These are phyloP conservation scores for Apamea monoglypha DNA, from an alignment of 2,888 invertebrate genomes.

Conservation along the genomic window DNA sequence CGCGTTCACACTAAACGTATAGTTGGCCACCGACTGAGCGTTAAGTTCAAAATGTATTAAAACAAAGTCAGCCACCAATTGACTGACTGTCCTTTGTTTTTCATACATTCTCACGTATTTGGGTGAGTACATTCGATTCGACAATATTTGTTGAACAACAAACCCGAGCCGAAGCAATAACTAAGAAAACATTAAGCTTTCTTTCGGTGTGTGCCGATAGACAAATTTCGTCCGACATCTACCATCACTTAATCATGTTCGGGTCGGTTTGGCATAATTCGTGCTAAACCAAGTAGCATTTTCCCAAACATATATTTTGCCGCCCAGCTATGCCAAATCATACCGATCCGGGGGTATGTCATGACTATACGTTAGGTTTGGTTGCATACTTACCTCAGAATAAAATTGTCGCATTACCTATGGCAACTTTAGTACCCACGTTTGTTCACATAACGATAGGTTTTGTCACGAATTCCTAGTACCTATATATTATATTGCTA, in stretches of 20 bases:
- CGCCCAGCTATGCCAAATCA: no score
- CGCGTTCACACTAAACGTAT: not conserved
- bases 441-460: conserved; percentile 31
- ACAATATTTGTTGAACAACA: no score
- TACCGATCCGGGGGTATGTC: no score
- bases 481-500: conserved; percentile 27
- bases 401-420: conserved; percentile 12
- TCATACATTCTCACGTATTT: not conserved
- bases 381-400: not conserved
- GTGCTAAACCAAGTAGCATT: not conserved
- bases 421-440: conserved; percentile 12
- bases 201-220: not conserved
- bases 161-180: not conserved
- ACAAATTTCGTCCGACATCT: not conserved
- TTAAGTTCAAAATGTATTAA: not conserved
- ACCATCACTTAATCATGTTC: not conserved
- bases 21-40: not conserved
- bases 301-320: not conserved
- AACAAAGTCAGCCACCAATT: not conserved
- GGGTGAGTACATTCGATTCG: no score
- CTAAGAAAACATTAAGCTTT: not conserved
- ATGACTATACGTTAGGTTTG: no score
- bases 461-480: conserved; percentile 52
- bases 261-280: not conserved
- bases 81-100: not conserved